Base-by-base conservation (phyloP, 2,113 vertebrate species). In the Podarcis cretensis region DNA sequence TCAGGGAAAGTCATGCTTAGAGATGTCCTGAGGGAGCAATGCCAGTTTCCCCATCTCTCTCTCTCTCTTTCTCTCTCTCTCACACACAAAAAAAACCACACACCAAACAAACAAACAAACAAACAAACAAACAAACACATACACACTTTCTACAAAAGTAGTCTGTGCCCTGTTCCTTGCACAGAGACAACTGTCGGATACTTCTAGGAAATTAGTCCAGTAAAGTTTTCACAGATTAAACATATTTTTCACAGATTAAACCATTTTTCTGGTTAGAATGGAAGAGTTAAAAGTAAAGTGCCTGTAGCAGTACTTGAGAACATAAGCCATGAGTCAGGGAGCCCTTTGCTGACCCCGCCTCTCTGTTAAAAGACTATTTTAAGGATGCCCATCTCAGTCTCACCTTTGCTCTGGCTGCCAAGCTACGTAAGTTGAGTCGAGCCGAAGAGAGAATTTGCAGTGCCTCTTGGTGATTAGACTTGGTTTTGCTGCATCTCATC, bases 361-460 rank as follows among this genome's bases (percentile, higher is more conserved):
- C 12, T 79, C 20, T 35, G n/a, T 69, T 68, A 32, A 14, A 30
- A 68, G 6, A 35, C 13, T 40, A n/a, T 35, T 84, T 88, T 86
- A 86, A 88, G 68, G 74, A 89, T 73, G 89, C 83, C 35, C 80
- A n/a, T 20, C 35, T 77, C 59, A 83, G 13, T 65, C 95, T 95
- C 92, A 99, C 99, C 98, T 98, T 99, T 78, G 98, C 98, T 97
- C 98, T 99, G 83, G 97, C 96, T 76, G 93, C 95, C 92, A 99
- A 95, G 82, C 98, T 98, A 82, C 95, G 97, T 88, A 99, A 96
- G 80, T 97, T 98, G 92, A 99, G 99, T 10, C 99, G 98, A 91
- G 98, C 96, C 35, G 98, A 98, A 81, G 98, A 98, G 81, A 99
- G 96, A 88, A 98, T 94, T 95, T 98, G 98, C 8, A 98, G 91